Conservation (phyloP, 2,888 invertebrate species). For the Monochamus alternatus region DNA sequence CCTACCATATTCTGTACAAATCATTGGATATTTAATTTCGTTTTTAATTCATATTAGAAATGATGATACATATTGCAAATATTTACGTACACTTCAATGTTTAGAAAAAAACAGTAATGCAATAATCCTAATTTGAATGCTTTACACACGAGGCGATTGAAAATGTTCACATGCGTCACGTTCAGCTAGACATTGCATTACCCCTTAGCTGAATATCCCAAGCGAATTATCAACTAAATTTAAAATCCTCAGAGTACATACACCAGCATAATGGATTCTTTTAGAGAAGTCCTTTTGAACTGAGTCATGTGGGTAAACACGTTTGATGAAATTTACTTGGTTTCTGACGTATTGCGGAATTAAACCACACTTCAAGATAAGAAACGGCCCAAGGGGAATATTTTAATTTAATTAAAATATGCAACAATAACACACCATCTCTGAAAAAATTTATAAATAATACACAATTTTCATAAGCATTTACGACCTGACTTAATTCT, state of each 20-base stretch:
- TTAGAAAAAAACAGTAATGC: too few relatives aligned
- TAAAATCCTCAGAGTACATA: constrained; percentile 28
- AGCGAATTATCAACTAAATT: constrained; percentile 29
- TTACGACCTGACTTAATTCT: too few relatives aligned
- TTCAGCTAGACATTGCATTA: not conserved
- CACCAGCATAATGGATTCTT: constrained; percentile 29
- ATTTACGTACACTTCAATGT: too few relatives aligned
- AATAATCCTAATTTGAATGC: too few relatives aligned
- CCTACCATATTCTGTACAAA: too few relatives aligned
- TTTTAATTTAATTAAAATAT: not conserved
- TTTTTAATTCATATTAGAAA: too few relatives aligned
- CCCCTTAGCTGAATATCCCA: constrained; percentile 11
- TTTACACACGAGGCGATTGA: not conserved
- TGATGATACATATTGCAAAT: too few relatives aligned
- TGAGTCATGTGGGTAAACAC: constrained; percentile 27
- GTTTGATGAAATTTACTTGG: constrained; percentile 10
- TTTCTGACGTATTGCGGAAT: not conserved
- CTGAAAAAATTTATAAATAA: too few relatives aligned
- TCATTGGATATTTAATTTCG: too few relatives aligned
- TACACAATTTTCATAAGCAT: too few relatives aligned
- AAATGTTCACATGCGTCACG: constrained; percentile 10
- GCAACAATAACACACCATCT: too few relatives aligned
- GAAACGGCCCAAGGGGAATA: not conserved
- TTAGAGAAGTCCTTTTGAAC: constrained; percentile 18
- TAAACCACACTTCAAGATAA: not conserved